Evolutionary conservation across 1,140 invertebrate genomes (phyloP).

Genomic region (Drosophila willistoni): DNA sequence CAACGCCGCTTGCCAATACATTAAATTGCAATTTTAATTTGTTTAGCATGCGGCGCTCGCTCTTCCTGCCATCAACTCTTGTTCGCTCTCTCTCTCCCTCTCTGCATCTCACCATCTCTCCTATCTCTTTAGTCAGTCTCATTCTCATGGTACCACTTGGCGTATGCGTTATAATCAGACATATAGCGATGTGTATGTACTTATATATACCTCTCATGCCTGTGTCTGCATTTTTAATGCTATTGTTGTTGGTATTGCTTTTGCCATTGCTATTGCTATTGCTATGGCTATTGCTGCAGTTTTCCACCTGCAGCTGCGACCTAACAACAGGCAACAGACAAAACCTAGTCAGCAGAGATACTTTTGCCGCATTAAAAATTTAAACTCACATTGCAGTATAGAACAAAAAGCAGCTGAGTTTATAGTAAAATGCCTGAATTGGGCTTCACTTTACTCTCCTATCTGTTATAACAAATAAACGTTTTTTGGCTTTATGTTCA

Average conservation of each 20-base stretch:
- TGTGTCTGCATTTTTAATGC: conserved; percentile 74
- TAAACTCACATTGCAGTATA: conserved; percentile 66
- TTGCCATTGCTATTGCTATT: not conserved
- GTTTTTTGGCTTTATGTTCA: not conserved
- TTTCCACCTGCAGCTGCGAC: conserved; percentile 70
- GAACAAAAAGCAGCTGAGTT: conserved; percentile 19
- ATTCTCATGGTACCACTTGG: conserved; percentile 56
- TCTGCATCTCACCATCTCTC: not conserved
- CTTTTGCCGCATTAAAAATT: conserved; percentile 76
- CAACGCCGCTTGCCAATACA: conserved; percentile 56
- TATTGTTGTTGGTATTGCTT: conserved; percentile 17
- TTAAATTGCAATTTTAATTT: conserved; percentile 80
- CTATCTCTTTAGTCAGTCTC: conserved; percentile 3
- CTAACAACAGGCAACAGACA: conserved; percentile 8
- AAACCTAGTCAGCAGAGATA: conserved; percentile 57
- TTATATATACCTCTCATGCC: conserved; percentile 47
- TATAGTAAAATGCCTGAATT: conserved; percentile 16
- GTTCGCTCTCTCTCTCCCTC: not conserved
- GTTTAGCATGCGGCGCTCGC: conserved; percentile 60
- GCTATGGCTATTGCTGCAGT: not conserved
- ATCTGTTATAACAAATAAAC: conserved; percentile 5
- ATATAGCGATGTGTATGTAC: conserved; percentile 22
- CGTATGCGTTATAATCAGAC: conserved; percentile 65
- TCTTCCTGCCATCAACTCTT: conserved; percentile 6
- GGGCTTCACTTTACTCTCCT: conserved; percentile 9